Evolutionary conservation across 92 coral and sea anemone species (phyloP).

Genomic region (Umimayanthus kanabou): DNA sequence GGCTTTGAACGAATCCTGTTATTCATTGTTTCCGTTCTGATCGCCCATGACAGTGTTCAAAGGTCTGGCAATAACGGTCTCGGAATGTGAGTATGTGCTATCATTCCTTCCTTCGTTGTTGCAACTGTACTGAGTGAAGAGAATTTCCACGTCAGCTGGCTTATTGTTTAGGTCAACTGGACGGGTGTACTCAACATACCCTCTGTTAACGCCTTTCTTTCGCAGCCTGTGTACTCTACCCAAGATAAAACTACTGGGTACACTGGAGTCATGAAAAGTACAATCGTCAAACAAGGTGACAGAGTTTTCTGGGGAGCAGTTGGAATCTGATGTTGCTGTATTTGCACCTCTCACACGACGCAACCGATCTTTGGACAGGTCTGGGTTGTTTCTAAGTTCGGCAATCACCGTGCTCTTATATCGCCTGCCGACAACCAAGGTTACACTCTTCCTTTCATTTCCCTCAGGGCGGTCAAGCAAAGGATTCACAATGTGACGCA

Average conservation of each 20-base stretch:
- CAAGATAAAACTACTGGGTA: conserved; percentile 24
- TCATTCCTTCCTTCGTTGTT: conserved; percentile 28
- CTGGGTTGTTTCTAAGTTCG: conserved; percentile 57
- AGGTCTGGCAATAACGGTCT: conserved; percentile 46
- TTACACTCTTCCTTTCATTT: conserved; percentile 37
- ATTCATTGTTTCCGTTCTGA: conserved; percentile 13
- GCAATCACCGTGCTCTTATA: too few relatives aligned
- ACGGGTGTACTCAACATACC: conserved; percentile 51
- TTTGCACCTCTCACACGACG: conserved; percentile 45
- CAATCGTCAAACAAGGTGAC: conserved; percentile 54
- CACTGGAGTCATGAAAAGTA: conserved; percentile 35
- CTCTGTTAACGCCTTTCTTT: conserved; percentile 49
- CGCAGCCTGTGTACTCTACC: conserved; percentile 55
- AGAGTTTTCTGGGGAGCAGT: conserved; percentile 42
- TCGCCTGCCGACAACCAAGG: conserved; percentile 52
- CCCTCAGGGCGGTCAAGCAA: conserved; percentile 42
- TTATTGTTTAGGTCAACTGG: conserved; percentile 51
- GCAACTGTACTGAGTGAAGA: conserved; percentile 42
- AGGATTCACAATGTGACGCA: conserved; percentile 55
- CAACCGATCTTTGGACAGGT: conserved; percentile 50
- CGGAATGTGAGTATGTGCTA: conserved; percentile 43
- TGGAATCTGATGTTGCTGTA: conserved; percentile 21
- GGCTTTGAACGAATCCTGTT: conserved; percentile 9
- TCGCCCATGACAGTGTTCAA: conserved; percentile 21
- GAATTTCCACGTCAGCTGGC: conserved; percentile 53